Conservation (phyloP, 2,888 invertebrate species). For the Oasisia sp. region DNA sequence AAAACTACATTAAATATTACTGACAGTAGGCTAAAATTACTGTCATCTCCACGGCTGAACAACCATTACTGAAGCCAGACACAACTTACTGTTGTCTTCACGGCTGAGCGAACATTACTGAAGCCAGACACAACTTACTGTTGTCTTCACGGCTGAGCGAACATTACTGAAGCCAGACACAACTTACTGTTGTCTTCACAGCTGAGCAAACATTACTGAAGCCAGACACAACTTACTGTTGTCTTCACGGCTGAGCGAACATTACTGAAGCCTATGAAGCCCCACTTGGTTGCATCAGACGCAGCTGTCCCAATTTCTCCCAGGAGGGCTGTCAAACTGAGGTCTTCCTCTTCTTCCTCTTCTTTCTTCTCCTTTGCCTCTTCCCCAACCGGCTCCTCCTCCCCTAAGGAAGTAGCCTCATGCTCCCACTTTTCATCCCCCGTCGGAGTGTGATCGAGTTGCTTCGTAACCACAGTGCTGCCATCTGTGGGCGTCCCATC, state of each 20-base stretch:
- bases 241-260: not conserved
- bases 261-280: slow-evolving; percentile 50
- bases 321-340: not conserved
- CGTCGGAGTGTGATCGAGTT: not conserved
- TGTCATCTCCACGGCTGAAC: too few species aligned
- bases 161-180: not conserved
- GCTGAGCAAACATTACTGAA: not conserved
- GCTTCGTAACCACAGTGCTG: not conserved
- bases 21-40: too few species aligned
- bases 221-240: not conserved
- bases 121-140: too few species aligned
- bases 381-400: slow-evolving; percentile 30
- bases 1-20: too few species aligned
- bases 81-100: too few species aligned
- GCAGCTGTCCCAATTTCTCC: not conserved
- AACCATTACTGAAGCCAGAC: too few species aligned
- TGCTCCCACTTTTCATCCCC: slow-evolving; percentile 9
- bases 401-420: not conserved
- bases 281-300: slow-evolving; percentile 47
- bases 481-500: not conserved
- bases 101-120: too few species aligned
- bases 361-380: slow-evolving; percentile 37
- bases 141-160: too few species aligned
- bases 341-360: not conserved
- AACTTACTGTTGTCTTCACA: not conserved